A percentile compares a stretch with the other conserved stretches of the same genome.
phyloP scores from a whole-genome alignment of 1,140 invertebrate species.

The Drosophila dunni region DNA sequence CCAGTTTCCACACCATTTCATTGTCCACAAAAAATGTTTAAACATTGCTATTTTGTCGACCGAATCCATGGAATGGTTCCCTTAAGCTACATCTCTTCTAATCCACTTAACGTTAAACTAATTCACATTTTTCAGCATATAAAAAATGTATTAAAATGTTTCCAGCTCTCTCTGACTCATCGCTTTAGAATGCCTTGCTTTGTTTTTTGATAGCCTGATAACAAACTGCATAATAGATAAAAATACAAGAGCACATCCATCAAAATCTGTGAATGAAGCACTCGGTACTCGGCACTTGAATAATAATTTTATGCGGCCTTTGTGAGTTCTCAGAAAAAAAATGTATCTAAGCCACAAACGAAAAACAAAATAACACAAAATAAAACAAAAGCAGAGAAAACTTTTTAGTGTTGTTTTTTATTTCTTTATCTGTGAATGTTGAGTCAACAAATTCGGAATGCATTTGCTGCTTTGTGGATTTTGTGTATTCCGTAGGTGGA shows the following conservation, averaged over 20 bases:
- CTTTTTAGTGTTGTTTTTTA: not conserved
- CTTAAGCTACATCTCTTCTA: too few species aligned
- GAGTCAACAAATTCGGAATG: slow-evolving; percentile 11
- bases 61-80: too few species aligned
- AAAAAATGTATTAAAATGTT: too few species aligned
- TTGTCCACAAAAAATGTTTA: too few species aligned
- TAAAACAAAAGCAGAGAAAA: not conserved
- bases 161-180: too few species aligned
- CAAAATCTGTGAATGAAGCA: slow-evolving; percentile 1
- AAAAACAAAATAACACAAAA: not conserved
- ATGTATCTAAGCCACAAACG: not conserved
- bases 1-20: too few species aligned
- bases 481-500: slow-evolving; percentile 2
- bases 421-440: slow-evolving; percentile 3
- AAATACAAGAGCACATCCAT: not conserved
- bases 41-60: too few species aligned
- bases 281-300: not conserved
- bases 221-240: not conserved
- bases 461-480: not conserved
- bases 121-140: too few species aligned
- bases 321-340: not conserved
- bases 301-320: slow-evolving; percentile 6
- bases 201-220: not conserved
- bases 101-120: too few species aligned
- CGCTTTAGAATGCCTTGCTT: too few species aligned